phyloP scores from a whole-genome alignment of 1,140 invertebrate genomes.

The Sitophilus oryzae region DNA sequence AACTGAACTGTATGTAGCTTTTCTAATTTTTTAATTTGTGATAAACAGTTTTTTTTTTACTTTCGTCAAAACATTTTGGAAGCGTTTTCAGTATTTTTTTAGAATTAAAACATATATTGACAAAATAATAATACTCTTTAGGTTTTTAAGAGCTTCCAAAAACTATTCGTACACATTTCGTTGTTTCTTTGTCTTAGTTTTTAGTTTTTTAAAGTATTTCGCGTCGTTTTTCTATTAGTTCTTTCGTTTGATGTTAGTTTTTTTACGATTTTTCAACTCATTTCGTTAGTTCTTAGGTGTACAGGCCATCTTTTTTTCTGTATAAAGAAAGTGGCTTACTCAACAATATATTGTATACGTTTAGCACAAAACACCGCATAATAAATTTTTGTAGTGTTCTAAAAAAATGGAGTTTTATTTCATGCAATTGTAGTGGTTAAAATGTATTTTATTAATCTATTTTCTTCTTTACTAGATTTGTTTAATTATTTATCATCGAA shows the following conservation, averaged over 20 bases:
- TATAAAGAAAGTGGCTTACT: not conserved
- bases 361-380: slow-evolving; percentile 10
- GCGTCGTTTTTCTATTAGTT: not conserved
- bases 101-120: too few species aligned
- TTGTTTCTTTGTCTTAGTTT: not conserved
- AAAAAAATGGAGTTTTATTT: not conserved
- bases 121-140: too few species aligned
- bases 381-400: slow-evolving; percentile 15
- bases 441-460: not conserved
- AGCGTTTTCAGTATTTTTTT: too few species aligned
- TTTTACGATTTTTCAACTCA: not conserved
- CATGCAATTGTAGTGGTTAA: not conserved
- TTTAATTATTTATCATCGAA: not conserved
- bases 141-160: too few species aligned
- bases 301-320: slow-evolving; percentile 4
- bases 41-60: too few species aligned
- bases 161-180: too few species aligned
- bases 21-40: too few species aligned
- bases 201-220: not conserved
- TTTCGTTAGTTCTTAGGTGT: slow-evolving; percentile 5
- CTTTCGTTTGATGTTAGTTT: not conserved
- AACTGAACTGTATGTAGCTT: too few species aligned
- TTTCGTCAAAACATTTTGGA: too few species aligned
- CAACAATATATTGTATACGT: slow-evolving; percentile 17
- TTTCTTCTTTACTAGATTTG: not conserved